Percentiles rank a stretch among this genome's conserved stretches.
Evolutionary conservation across 2,113 vertebrate species (phyloP).

Genomic region (Chamaetylas fuelleborni): DNA sequence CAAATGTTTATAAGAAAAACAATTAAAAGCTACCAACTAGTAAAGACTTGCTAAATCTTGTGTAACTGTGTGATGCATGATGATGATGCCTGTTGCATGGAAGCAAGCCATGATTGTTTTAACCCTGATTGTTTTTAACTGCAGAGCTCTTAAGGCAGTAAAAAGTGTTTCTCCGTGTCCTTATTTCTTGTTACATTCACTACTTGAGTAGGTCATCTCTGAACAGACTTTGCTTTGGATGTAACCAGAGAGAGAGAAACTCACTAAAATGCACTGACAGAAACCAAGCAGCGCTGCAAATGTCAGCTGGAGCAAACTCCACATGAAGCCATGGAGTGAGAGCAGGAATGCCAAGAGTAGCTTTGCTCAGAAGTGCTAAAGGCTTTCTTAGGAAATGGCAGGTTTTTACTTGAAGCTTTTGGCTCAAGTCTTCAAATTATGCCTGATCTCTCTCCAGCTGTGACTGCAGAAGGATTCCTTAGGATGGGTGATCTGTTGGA

Average conservation of each 20-base stretch:
- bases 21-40: background rate
- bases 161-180: background rate
- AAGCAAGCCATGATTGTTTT: background rate
- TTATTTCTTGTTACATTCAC: constrained; percentile 21
- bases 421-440: background rate
- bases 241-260: constrained; percentile 44
- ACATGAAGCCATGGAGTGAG: background rate
- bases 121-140: background rate
- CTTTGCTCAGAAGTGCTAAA: background rate
- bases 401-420: background rate
- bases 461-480: background rate
- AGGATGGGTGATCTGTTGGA: background rate
- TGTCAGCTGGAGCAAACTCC: background rate
- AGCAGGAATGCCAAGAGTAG: background rate
- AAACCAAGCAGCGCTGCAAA: constrained; percentile 17
- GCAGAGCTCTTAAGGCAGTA: constrained; percentile 17
- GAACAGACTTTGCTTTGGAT: background rate
- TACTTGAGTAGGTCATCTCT: constrained; percentile 43
- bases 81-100: background rate
- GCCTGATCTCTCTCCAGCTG: background rate
- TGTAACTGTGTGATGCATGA: constrained; percentile 22
- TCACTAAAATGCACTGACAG: constrained; percentile 76
- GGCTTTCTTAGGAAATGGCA: background rate
- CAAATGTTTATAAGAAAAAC: background rate
- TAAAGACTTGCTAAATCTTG: background rate